Percentiles rank a stretch among this genome's conserved stretches.
Evolutionary conservation across 1,140 invertebrate genomes (phyloP).

Genomic region (Liolophura sinensis): DNA sequence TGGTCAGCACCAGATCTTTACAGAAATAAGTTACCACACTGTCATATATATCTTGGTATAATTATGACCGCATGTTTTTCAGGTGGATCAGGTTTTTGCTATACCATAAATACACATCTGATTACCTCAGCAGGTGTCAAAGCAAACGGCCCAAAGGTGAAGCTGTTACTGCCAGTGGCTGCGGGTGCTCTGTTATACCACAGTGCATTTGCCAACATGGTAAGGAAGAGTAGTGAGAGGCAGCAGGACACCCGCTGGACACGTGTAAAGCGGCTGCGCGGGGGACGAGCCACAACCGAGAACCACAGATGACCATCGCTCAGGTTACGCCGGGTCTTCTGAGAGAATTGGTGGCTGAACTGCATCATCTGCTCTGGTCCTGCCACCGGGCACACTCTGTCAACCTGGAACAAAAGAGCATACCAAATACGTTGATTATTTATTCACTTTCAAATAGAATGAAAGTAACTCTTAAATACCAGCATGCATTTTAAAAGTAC

Average conservation of each 20-base stretch:
- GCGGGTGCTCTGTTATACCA: conserved; percentile 58
- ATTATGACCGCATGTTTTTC: too few species aligned
- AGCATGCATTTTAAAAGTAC: too few species aligned
- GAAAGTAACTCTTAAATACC: too few species aligned
- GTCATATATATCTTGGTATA: too few species aligned
- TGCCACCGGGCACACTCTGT: conserved; percentile 64
- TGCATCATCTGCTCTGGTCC: conserved; percentile 60
- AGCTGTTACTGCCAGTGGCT: conserved; percentile 30
- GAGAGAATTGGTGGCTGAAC: conserved; percentile 61
- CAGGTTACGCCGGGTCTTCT: conserved; percentile 59
- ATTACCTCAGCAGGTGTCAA: conserved; percentile 58
- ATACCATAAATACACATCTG: not conserved
- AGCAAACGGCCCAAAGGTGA: conserved; percentile 61
- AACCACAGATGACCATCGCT: conserved; percentile 67
- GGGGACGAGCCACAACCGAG: conserved; percentile 63
- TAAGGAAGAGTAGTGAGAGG: conserved; percentile 62
- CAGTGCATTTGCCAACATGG: conserved; percentile 66
- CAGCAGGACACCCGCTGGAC: conserved; percentile 64
- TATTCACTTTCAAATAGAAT: not conserved
- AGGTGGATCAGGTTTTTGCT: too few species aligned
- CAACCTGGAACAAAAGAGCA: conserved; percentile 52
- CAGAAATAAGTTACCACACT: too few species aligned
- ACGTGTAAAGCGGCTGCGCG: conserved; percentile 62
- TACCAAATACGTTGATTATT: not conserved
- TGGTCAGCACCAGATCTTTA: too few species aligned